phyloP scores from a whole-genome alignment of 2,113 vertebrate species.

The Istiophorus platypterus region DNA sequence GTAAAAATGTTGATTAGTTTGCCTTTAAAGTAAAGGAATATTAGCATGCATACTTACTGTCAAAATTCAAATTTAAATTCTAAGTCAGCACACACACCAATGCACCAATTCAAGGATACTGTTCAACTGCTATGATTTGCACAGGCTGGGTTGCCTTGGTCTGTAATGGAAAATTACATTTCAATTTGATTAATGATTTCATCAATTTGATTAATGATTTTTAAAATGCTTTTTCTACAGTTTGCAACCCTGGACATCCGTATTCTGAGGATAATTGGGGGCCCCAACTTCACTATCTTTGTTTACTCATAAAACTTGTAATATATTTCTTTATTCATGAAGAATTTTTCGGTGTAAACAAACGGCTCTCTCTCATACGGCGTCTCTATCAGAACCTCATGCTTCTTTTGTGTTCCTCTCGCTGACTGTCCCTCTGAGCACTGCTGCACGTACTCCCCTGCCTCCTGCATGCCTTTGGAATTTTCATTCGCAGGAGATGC shows the following conservation, averaged over 20 bases:
- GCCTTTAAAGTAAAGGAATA: too few relatives aligned
- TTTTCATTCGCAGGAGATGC: slow-evolving; percentile 51
- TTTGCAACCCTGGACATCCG: not conserved
- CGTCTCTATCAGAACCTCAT: not conserved
- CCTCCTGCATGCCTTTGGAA: slow-evolving; percentile 29
- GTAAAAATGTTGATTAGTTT: too few relatives aligned
- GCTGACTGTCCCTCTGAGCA: not conserved
- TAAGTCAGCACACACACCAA: too few relatives aligned
- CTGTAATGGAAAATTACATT: not conserved
- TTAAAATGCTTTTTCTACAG: not conserved
- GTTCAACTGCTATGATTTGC: too few relatives aligned
- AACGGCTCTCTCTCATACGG: not conserved
- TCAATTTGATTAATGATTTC: not conserved
- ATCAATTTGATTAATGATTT: not conserved
- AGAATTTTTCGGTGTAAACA: slow-evolving; percentile 12
- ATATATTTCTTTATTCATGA: slow-evolving; percentile 44
- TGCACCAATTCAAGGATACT: too few relatives aligned
- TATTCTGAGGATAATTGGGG: not conserved
- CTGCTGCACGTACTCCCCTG: slow-evolving; percentile 5
- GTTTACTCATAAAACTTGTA: slow-evolving; percentile 25
- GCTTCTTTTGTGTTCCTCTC: not conserved
- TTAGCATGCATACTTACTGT: not conserved
- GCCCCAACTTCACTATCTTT: not conserved
- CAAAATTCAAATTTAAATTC: not conserved
- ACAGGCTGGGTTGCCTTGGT: too few relatives aligned